These are phyloP conservation scores for Pterobdella sp. DNA, from an alignment of 2,888 invertebrate genomes.

Conservation along the genomic window DNA sequence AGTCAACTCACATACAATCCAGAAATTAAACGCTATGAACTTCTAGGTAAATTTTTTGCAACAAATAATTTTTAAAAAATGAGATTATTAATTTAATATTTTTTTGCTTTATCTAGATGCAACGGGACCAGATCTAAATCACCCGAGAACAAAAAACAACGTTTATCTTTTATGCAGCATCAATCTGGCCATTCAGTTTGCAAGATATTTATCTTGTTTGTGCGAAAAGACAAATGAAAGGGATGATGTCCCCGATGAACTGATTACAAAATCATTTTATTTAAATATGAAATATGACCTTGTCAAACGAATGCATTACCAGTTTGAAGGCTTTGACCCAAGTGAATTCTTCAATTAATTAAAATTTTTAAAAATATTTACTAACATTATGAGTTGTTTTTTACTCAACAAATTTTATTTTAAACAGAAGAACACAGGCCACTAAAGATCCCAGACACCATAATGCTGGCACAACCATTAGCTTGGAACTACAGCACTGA, in stretches of 20 bases:
- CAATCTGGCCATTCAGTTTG: slow-evolving; percentile 39
- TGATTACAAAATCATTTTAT: slow-evolving; percentile 38
- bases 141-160: slow-evolving; percentile 38
- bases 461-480: slow-evolving; percentile 39
- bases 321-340: slow-evolving; percentile 36
- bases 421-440: slow-evolving; percentile 32
- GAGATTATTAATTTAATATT: neutral
- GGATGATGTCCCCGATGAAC: slow-evolving; percentile 38
- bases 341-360: slow-evolving; percentile 20
- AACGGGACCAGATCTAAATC: slow-evolving; percentile 39
- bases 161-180: slow-evolving; percentile 38
- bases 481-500: slow-evolving; percentile 39
- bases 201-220: slow-evolving; percentile 36
- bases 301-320: slow-evolving; percentile 37
- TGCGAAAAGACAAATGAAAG: slow-evolving; percentile 34
- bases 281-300: slow-evolving; percentile 38
- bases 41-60: slow-evolving; percentile 40
- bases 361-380: no score
- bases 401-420: neutral
- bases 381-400: neutral
- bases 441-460: slow-evolving; percentile 40
- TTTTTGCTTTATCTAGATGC: slow-evolving; percentile 32
- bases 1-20: slow-evolving; percentile 40
- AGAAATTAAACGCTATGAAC: slow-evolving; percentile 41
- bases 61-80: neutral